These are phyloP conservation scores for Mobula birostris DNA, from an alignment of 2,113 vertebrate genomes.

Conservation along the genomic window DNA sequence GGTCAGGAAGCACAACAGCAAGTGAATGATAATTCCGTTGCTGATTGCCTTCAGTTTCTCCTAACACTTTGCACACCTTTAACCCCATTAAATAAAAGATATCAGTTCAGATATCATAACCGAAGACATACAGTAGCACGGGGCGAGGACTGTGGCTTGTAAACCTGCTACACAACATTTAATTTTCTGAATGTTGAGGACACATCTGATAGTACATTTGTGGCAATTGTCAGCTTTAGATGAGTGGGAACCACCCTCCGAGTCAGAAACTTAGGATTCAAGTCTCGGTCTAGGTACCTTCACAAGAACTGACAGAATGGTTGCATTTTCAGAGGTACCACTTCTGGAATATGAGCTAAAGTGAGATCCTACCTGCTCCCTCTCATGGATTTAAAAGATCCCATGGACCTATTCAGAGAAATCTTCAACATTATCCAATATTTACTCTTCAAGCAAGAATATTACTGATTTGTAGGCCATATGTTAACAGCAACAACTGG, in stretches of 20 bases:
- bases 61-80: too few species aligned
- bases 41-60: too few species aligned
- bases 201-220: too few species aligned
- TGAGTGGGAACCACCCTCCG: too few species aligned
- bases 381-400: too few species aligned
- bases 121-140: neutral
- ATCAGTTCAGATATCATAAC: neutral
- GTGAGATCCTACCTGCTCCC: too few species aligned
- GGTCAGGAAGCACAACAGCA: too few species aligned
- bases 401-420: too few species aligned
- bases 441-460: neutral
- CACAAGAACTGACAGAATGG: neutral
- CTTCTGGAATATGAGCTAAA: neutral
- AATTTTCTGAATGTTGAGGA: neutral
- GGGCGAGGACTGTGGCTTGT: neutral
- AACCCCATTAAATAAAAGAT: neutral
- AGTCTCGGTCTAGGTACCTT: neutral
- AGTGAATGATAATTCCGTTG: too few species aligned
- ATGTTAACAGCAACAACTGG: neutral
- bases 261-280: neutral
- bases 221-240: too few species aligned
- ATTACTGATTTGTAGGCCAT: neutral
- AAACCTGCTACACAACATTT: neutral
- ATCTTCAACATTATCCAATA: neutral
- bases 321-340: neutral